Percentiles rank a stretch among this genome's conserved stretches.
Evolutionary conservation across 2,888 invertebrate species (phyloP).

Genomic region (Scaptomyza polygonia): DNA sequence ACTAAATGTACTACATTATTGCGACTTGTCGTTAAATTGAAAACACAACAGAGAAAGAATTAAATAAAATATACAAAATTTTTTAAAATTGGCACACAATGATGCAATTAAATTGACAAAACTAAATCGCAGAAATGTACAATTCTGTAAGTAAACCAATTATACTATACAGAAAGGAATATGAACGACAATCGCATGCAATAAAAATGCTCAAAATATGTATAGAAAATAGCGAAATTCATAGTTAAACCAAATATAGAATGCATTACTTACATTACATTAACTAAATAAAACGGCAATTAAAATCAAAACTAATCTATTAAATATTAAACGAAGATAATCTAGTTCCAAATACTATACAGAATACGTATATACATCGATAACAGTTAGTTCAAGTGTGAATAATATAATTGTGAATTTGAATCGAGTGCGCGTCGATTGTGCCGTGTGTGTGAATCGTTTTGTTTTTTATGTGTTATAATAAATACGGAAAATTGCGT

Average conservation of each 20-base stretch:
- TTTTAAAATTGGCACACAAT: slow-evolving; percentile 22
- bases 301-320: slow-evolving; percentile 69
- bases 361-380: slow-evolving; percentile 41
- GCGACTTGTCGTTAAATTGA: slow-evolving; percentile 13
- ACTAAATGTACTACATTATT: slow-evolving; percentile 36
- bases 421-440: slow-evolving; percentile 17
- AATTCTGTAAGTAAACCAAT: slow-evolving; percentile 14
- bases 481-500: slow-evolving; percentile 62
- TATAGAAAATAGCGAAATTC: slow-evolving; percentile 38
- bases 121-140: slow-evolving; percentile 20
- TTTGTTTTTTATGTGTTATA: slow-evolving; percentile 12
- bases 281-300: slow-evolving; percentile 39
- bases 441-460: slow-evolving; percentile 15
- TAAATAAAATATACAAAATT: slow-evolving; percentile 7
- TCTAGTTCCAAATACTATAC: slow-evolving; percentile 48
- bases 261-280: slow-evolving; percentile 33
- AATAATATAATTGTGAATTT: slow-evolving; percentile 25
- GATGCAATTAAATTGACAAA: slow-evolving; percentile 55
- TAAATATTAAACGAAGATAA: slow-evolving; percentile 32
- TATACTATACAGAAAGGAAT: slow-evolving; percentile 26
- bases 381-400: slow-evolving; percentile 31
- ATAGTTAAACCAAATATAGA: slow-evolving; percentile 51
- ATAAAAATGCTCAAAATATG: slow-evolving; percentile 66
- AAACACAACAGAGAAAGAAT: slow-evolving; percentile 5
- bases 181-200: slow-evolving; percentile 70